A percentile compares a stretch with the other conserved stretches of the same genome.
phyloP scores from a whole-genome alignment of 2,888 invertebrate genomes.

The Chloroclystis v-ata region DNA sequence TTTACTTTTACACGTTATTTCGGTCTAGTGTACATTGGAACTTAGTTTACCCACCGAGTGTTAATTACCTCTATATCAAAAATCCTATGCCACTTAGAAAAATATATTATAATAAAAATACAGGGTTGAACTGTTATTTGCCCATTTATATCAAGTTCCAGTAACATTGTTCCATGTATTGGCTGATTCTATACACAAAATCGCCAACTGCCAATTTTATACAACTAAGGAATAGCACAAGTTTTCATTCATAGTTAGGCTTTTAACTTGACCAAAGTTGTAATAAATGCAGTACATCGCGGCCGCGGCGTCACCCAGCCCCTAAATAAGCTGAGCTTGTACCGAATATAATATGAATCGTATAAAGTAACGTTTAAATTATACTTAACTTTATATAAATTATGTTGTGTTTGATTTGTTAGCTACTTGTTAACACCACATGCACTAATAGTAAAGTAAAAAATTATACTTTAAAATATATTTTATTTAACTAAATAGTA shows the following conservation, averaged over 20 bases:
- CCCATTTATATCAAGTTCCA: not conserved
- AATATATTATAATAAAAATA: not conserved
- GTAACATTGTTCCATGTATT: not conserved
- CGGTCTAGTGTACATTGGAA: not conserved
- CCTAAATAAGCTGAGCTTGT: too few species aligned
- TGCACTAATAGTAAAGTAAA: too few species aligned
- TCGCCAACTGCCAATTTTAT: slow-evolving; percentile 18
- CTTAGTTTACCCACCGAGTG: slow-evolving; percentile 52
- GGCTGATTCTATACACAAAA: slow-evolving; percentile 37
- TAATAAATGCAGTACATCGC: too few species aligned
- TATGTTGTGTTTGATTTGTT: too few species aligned
- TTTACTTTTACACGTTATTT: not conserved
- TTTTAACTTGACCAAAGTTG: not conserved
- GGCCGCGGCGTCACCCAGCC: too few species aligned
- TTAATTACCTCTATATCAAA: slow-evolving; percentile 28
- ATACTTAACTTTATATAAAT: too few species aligned
- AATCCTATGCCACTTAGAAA: slow-evolving; percentile 1
- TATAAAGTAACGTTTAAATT: too few species aligned
- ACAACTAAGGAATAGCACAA: slow-evolving; percentile 1
- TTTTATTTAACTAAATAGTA: too few species aligned
- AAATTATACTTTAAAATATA: too few species aligned
- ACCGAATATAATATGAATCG: too few species aligned
- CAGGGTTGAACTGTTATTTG: not conserved
- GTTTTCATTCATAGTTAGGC: not conserved
- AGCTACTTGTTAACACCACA: too few species aligned